Conservation (phyloP, 1,140 invertebrate genomes). For the Augochlora pura region DNA sequence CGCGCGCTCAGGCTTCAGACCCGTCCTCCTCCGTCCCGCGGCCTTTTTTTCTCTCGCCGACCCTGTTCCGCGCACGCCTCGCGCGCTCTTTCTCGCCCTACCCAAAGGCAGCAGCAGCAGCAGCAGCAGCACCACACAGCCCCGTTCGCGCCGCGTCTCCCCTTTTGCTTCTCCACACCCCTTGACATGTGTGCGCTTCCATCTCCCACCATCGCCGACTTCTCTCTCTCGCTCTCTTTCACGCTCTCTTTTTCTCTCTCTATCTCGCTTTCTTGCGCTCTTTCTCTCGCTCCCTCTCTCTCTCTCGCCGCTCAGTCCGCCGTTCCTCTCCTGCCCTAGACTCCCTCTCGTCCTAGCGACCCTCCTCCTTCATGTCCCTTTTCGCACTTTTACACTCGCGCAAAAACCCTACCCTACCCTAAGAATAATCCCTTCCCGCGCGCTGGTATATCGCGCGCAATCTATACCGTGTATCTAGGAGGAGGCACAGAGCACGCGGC, state of each 20-base stretch:
- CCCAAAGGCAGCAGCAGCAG: constrained; percentile 11
- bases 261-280: constrained; percentile 25
- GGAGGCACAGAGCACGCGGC: constrained; percentile 34
- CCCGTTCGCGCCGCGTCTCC: constrained; percentile 34
- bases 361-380: constrained; percentile 58
- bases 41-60: too few species aligned
- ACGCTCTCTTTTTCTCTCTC: constrained; percentile 19
- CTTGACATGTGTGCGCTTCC: constrained; percentile 39
- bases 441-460: constrained; percentile 65
- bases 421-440: constrained; percentile 69
- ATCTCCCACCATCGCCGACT: constrained; percentile 19
- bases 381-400: constrained; percentile 71
- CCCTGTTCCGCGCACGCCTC: not conserved
- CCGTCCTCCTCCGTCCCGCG: constrained; percentile 2
- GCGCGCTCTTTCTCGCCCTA: constrained; percentile 42
- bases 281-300: constrained; percentile 29
- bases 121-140: too few species aligned
- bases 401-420: constrained; percentile 66
- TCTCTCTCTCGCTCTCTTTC: constrained; percentile 38
- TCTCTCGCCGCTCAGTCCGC: constrained; percentile 14
- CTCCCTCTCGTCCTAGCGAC: constrained; percentile 55
- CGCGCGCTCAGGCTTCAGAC: not conserved
- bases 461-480: constrained; percentile 58
- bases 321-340: constrained; percentile 47
- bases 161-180: constrained; percentile 55